Evolutionary conservation across 2,888 invertebrate species (phyloP), one percentile per base, ranked within the genome.

Genomic region (Pocota personata): DNA sequence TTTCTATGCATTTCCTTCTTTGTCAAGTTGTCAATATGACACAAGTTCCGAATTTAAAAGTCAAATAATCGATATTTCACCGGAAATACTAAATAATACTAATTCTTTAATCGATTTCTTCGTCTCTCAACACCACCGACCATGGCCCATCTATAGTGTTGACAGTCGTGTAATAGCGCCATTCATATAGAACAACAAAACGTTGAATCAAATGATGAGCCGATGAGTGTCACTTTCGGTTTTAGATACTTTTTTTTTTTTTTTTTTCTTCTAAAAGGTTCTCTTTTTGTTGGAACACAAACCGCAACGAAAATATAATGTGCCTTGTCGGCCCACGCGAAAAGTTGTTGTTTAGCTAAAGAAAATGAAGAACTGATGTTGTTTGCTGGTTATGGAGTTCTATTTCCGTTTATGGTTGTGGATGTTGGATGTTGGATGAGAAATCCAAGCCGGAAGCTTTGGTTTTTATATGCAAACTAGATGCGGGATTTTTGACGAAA

Each of bases 161-260:
- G 82, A 82, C 82, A 82, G 77, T 58, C 71, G 82, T 64, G 64
- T 72, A 77, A 82, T 72, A 66, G 82, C 77, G 77, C 82, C 82
- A 72, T 72, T 66, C 71, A 79, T 4, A 37, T 3, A 0, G 62
- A 48, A 50, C 37, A 57, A 78, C 40, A 43, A 60, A 66, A 72
- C 46, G 12, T 58, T 43, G 66, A 75, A 52, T 75, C 50, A 35
- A n/a, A 52, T 69, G 62, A 76, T 82, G 62, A 71, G 24, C 58
- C 71, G 35, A 72, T 82, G 82, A 82, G 69, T 77, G 76, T 77
- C 64, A 64, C 64, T 82, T 72, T 82, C 75, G 8, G 72, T 72
- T 66, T 71, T 71, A 71, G 62, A 76, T 64, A 64, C 48, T 55
- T 55, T 55, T 52, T 35, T 66, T 50, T 16, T 24, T 30, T 24